Evolutionary conservation across 2,888 invertebrate species (phyloP), one percentile per base, ranked within the genome.

Genomic region (Diaperis boleti): DNA sequence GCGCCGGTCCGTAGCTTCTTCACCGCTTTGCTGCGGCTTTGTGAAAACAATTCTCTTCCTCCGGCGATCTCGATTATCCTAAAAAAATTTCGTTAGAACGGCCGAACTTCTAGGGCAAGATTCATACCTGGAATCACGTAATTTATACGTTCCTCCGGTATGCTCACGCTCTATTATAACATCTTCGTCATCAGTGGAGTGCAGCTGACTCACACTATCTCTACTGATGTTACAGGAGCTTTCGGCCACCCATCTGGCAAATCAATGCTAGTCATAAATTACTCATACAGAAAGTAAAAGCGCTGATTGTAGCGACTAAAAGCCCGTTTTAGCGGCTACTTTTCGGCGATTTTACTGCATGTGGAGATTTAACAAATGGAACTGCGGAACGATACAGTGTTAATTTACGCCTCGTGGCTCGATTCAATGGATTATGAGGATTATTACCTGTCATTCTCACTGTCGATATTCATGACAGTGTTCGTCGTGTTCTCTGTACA

Each of bases 41-140:
- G 91, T 33, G 92, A 92, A 81, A 90, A 92, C 66, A 93, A 86
- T 82, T 94, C 93, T 62, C 92, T 86, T 63, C 93, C 94, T 71
- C 94, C 94, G 56, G 94, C 93, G 74, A 89, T 88, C 82, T 89
- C 88, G 75, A 89, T 88, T 79, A 91, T 91, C 80, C 87, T 87
- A 75, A 54, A 69, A 69, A 66, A 63, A 41, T 7, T 18, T 33
- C 33, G 8, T 49, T n/a, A 10, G 11, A 33, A 33, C 13, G 33
- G 11, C 11, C 2, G 5, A 33, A 5, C 33, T 33, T 10, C 13
- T 11, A 52, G 31, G 13, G 3, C 26, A n/a, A 26, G 26, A 14
- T 22, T 5, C 15, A 65, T 82, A 89, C 90, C 90, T 89, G 74
- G 90, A 90, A 78, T 91, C 90, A 74, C 90, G 86, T 67, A 90